These are phyloP conservation scores for Poeciliopsis infans DNA, from an alignment of 2,797 vertebrate genomes.

Conservation along the genomic window DNA sequence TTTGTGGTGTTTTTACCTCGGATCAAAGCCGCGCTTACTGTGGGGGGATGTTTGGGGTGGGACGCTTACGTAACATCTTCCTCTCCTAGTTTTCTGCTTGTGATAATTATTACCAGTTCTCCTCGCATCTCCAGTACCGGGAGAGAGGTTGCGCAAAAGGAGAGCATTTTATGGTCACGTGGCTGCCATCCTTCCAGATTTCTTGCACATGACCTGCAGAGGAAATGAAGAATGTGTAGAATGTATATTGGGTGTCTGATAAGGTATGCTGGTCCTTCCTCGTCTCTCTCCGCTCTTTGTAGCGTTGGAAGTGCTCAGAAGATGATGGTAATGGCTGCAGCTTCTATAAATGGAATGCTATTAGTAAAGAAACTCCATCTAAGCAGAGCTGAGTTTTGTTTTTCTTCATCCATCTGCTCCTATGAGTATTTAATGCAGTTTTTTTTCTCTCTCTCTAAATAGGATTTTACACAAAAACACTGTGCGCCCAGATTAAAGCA, in stretches of 20 bases:
- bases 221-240: constrained; percentile 16
- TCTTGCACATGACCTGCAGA: constrained; percentile 28
- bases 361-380: background rate
- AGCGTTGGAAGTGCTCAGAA: background rate
- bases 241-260: constrained; percentile 1
- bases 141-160: constrained; percentile 28
- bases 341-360: background rate
- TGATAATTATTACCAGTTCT: constrained; percentile 64
- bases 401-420: constrained; percentile 9
- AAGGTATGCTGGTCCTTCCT: background rate
- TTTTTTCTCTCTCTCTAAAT: constrained; percentile 21
- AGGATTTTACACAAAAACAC: constrained; percentile 20
- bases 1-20: constrained; percentile 36
- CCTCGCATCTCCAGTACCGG: constrained; percentile 12
- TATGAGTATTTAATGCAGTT: constrained; percentile 31
- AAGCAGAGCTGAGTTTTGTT: constrained; percentile 11
- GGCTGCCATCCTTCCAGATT: constrained; percentile 26
- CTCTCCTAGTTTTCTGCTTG: constrained; percentile 22
- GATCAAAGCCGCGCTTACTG: constrained; percentile 57
- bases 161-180: constrained; percentile 45
- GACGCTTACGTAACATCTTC: constrained; percentile 40
- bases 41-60: background rate
- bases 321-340: background rate
- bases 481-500: constrained; percentile 19
- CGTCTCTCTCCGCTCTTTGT: constrained; percentile 6